Evolutionary conservation across 2,797 vertebrate genomes (phyloP).

Genomic region (Sardinella longiceps): DNA sequence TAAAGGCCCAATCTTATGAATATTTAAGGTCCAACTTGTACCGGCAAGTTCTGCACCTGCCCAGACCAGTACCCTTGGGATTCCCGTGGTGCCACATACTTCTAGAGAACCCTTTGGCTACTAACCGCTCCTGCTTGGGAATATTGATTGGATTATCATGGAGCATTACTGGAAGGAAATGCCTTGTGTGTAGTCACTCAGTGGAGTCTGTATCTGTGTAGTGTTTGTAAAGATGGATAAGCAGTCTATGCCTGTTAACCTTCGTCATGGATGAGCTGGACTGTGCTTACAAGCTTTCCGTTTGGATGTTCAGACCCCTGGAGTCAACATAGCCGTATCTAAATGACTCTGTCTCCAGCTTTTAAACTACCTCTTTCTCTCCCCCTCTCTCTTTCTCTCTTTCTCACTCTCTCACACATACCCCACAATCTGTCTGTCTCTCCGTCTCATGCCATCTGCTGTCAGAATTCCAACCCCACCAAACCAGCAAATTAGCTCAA

Average conservation of each 20-base stretch:
- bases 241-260: slow-evolving; percentile 52
- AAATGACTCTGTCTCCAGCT: slow-evolving; percentile 52
- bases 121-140: background rate
- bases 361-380: slow-evolving; percentile 45
- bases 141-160: background rate
- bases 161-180: background rate
- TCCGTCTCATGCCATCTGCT: background rate
- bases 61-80: background rate
- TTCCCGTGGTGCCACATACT: background rate
- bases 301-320: slow-evolving; percentile 46
- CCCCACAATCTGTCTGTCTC: background rate
- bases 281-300: slow-evolving; percentile 57
- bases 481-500: background rate
- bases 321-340: slow-evolving; percentile 50
- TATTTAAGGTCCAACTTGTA: background rate
- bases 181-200: background rate
- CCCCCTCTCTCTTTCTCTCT: slow-evolving; percentile 8
- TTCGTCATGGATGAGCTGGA: slow-evolving; percentile 49
- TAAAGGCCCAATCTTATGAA: background rate
- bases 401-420: background rate
- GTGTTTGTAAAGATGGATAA: slow-evolving; percentile 53
- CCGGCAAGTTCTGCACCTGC: background rate
- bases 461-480: background rate
- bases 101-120: background rate
- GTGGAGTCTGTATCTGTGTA: slow-evolving; percentile 28